These are phyloP conservation scores for Tyrophagus putrescentiae DNA, from an alignment of 1,140 invertebrate genomes.

Conservation along the genomic window DNA sequence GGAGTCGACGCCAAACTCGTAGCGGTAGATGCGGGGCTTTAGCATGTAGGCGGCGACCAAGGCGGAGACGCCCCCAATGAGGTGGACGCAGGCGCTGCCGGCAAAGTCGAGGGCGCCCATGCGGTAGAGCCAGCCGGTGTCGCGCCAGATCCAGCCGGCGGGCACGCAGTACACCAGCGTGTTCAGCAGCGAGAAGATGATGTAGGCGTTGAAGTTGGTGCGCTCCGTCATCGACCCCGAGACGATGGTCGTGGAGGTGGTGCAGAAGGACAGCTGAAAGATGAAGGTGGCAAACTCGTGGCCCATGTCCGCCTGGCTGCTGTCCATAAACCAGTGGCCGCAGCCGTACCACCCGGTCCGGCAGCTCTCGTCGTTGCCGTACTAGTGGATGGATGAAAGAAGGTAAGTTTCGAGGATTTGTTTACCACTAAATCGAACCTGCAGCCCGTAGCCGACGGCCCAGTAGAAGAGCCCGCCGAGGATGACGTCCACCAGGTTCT, in stretches of 20 bases:
- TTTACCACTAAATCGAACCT: constrained; percentile 29
- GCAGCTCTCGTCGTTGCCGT: constrained; percentile 55
- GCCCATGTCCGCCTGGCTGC: constrained; percentile 29
- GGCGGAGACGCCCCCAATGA: constrained; percentile 60
- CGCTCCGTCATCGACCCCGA: constrained; percentile 41
- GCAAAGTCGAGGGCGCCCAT: constrained; percentile 73
- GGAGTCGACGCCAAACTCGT: constrained; percentile 54
- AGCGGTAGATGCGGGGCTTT: constrained; percentile 69
- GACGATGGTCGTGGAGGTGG: constrained; percentile 36
- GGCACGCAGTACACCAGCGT: constrained; percentile 80
- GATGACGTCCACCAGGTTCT: constrained; percentile 79
- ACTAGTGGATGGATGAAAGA: too few relatives aligned
- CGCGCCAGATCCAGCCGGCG: constrained; percentile 80
- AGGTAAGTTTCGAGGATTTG: too few relatives aligned
- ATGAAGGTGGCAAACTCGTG: constrained; percentile 32
- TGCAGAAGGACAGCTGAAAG: constrained; percentile 36
- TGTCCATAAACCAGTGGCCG: constrained; percentile 39
- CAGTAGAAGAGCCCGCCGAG: constrained; percentile 82
- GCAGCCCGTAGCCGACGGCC: constrained; percentile 79
- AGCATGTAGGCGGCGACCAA: constrained; percentile 76
- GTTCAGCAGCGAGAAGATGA: constrained; percentile 72
- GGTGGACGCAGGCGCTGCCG: constrained; percentile 77
- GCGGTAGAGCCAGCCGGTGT: constrained; percentile 63
- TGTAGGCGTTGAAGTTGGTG: constrained; percentile 77
- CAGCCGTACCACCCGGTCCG: constrained; percentile 46